These are phyloP conservation scores for Cotesia typhae DNA, from an alignment of 1,140 invertebrate genomes.

Conservation along the genomic window DNA sequence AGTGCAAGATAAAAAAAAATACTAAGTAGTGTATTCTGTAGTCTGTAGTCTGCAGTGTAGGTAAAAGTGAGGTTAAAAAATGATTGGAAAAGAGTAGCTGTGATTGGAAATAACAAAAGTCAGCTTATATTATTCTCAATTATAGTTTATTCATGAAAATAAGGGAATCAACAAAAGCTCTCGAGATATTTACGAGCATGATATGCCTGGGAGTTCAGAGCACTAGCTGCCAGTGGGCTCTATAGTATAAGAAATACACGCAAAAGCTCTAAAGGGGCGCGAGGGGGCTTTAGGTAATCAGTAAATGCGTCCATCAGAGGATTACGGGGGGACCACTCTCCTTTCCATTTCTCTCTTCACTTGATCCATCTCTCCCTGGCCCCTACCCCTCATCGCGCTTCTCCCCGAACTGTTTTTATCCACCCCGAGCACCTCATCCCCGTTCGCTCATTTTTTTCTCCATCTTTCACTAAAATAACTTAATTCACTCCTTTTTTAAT, in stretches of 20 bases:
- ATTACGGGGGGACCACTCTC: slow-evolving; percentile 44
- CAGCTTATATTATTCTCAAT: slow-evolving; percentile 8
- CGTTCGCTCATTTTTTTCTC: slow-evolving; percentile 6
- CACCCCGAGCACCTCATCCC: not conserved
- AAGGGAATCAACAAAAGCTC: slow-evolving; percentile 17
- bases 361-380: not conserved
- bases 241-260: slow-evolving; percentile 43
- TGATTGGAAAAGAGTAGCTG: not conserved
- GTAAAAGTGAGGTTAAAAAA: not conserved
- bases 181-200: slow-evolving; percentile 22
- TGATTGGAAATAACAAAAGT: slow-evolving; percentile 9
- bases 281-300: slow-evolving; percentile 42
- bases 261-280: slow-evolving; percentile 38
- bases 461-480: not conserved
- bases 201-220: slow-evolving; percentile 30
- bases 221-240: slow-evolving; percentile 23
- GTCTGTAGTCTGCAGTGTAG: too few relatives aligned
- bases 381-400: not conserved
- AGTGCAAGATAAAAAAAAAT: too few relatives aligned
- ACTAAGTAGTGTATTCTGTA: too few relatives aligned
- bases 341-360: slow-evolving; percentile 26
- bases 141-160: slow-evolving; percentile 3
- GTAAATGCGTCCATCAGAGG: slow-evolving; percentile 47
- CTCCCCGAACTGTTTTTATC: not conserved
- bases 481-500: not conserved